Base-by-base conservation (phyloP, 37 sponge, comb jelly and placozoan species). In the Eunapius fragilis region DNA sequence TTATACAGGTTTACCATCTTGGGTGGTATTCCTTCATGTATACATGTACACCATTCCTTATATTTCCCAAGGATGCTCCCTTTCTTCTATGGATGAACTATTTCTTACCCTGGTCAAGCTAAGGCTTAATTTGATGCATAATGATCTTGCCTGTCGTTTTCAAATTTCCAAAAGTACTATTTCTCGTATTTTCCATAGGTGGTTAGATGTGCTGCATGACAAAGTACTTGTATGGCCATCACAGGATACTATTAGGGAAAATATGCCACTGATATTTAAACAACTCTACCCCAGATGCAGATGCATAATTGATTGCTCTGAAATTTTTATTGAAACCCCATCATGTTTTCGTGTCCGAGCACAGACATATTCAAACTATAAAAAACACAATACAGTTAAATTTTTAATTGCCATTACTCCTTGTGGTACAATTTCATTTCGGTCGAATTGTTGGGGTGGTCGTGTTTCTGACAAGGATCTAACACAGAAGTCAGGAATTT, bases 361-460 rank as follows among this genome's bases (percentile, higher is more conserved):
- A 69, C 25, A 76, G 34, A 88, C 84, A 10, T 88, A 71, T 58
- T 89, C 89, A n/a, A n/a, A n/a, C n/a, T n/a, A n/a, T n/a, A n/a
- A n/a, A n/a, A n/a, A n/a, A n/a, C n/a, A n/a, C n/a, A n/a, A n/a
- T n/a, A n/a, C n/a, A n/a, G n/a, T n/a, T 13, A 89, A 89, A 68
- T 89, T 78, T 31, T 22, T 79, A n/a, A n/a, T n/a, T n/a, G n/a
- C n/a, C n/a, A n/a, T n/a, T n/a, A n/a, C n/a, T n/a, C n/a, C n/a
- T n/a, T n/a, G n/a, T n/a, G n/a, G n/a, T n/a, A n/a, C n/a, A 25
- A 69, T 81, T 26, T 26, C 34, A 23, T 89, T 80, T 79, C 25
- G 70, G 28, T 86, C 81, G 28, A 70, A 73, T 72, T 87, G 87
- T 25, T 80, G 80, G 85, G 75, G 85, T 67, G 84, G 85, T 25